Conservation (phyloP, 2,113 vertebrate species). For the Paradoxurus hermaphroditus region DNA sequence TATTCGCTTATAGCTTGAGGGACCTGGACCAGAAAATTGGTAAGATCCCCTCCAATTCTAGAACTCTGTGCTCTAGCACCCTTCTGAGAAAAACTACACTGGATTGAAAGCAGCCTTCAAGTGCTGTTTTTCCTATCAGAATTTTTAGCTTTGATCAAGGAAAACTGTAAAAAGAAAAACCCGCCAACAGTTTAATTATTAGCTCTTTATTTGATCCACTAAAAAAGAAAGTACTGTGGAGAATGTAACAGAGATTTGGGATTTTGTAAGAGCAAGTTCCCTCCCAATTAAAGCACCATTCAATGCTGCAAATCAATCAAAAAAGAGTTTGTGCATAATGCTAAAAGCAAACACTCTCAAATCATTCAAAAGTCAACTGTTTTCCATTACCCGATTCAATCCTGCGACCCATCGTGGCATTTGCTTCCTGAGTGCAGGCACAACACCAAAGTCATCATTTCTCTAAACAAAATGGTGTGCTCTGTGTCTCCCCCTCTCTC, state of each 20-base stretch:
- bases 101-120: background rate
- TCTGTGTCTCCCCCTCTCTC: too few relatives aligned
- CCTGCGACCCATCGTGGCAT: background rate
- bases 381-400: background rate
- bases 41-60: background rate
- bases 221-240: background rate
- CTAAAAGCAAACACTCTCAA: background rate
- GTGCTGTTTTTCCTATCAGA: background rate
- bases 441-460: background rate
- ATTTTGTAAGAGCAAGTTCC: background rate
- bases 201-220: background rate
- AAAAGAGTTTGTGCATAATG: background rate
- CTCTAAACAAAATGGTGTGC: background rate
- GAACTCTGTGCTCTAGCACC: background rate
- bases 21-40: background rate
- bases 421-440: background rate
- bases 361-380: background rate
- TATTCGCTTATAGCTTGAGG: background rate
- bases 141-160: background rate
- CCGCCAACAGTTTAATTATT: background rate
- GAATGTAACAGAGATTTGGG: background rate
- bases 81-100: background rate
- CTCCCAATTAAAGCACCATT: conserved; percentile 32
- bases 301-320: background rate
- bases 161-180: background rate